Evolutionary conservation across 30 jellyfish, hydroid and myxozoan species (phyloP), one percentile per base, ranked within the genome.

Genomic region (Nemopilema nomurai): DNA sequence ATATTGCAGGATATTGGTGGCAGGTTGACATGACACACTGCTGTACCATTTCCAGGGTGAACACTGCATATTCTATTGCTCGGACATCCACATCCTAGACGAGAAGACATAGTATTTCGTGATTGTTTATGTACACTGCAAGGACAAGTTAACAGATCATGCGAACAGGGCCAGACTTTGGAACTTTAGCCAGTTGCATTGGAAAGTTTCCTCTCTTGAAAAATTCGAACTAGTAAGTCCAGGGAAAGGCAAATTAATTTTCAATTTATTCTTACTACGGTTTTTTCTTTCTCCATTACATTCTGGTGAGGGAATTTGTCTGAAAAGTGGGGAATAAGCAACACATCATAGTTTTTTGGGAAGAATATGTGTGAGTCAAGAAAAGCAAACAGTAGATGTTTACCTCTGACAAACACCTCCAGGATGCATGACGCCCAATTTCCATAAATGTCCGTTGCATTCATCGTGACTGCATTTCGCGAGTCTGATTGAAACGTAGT

Each of bases 11-110:
- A 72, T 33, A 94, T 85, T 17, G 86, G 87, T 30, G 95, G 96
- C 26, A 69, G 76, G 18, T 27, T 31, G 51, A 90, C 85, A 28
- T 75, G 84, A 66, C 99, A 94, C 6, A 82, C 9, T 8, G 96
- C 92, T n/a, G 25, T 69, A 19, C 99, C 99, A 67, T 94, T 81
- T 57, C 19, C 26, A 32, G 96, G 97, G 16, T 67, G 89, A 80
- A 84, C 79, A 62, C 62, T 72, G 91, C 99, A 94, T 16, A 33
- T 31, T 22, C 96, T 33, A 50, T 28, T 20, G 21, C 27, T 33
- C 24, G 69, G 72, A 71, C 99, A 94, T 63, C 97, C 99, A 80
- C 99, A 94, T 16, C 99, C 99, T 94, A 20, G 8, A 49, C 23
- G 33, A 16, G 16, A 76, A 13, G 19, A 74, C 21, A n/a, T n/a